phyloP scores from a whole-genome alignment of 1,140 invertebrate genomes.

The Micrasema longulum region DNA sequence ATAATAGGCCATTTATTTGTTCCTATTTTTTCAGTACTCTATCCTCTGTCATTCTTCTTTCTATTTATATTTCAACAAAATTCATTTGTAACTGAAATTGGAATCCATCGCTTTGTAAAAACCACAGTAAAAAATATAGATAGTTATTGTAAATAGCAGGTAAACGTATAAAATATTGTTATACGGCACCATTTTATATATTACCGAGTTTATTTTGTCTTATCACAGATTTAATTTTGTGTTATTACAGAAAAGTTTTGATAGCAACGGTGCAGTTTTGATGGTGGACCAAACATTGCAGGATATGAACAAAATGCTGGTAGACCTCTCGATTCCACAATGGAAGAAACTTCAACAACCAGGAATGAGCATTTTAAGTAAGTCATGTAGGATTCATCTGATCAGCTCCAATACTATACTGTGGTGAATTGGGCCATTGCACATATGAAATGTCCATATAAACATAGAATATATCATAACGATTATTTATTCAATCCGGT shows the following conservation, averaged over 20 bases:
- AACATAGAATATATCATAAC: no score
- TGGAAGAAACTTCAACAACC: conserved; percentile 15
- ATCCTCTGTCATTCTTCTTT: no score
- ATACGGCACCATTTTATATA: not conserved
- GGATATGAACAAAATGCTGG: conserved; percentile 6
- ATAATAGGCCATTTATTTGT: no score
- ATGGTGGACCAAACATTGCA: not conserved
- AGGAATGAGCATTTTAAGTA: conserved; percentile 2
- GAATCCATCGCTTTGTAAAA: not conserved
- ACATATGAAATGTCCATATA: no score
- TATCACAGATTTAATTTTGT: not conserved
- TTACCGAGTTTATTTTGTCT: not conserved
- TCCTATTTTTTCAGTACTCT: no score
- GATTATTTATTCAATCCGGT: no score
- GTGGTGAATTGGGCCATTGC: no score
- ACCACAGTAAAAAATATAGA: not conserved
- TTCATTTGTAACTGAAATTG: not conserved
- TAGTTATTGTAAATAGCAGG: not conserved
- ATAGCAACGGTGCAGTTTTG: not conserved
- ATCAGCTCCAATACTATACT: no score
- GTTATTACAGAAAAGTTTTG: conserved; percentile 9
- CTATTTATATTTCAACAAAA: no score
- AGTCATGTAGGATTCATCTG: not conserved
- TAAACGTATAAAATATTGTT: not conserved
- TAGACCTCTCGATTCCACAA: not conserved